Base-by-base conservation (phyloP, 2,888 invertebrate genomes). In the Altica lythri region DNA sequence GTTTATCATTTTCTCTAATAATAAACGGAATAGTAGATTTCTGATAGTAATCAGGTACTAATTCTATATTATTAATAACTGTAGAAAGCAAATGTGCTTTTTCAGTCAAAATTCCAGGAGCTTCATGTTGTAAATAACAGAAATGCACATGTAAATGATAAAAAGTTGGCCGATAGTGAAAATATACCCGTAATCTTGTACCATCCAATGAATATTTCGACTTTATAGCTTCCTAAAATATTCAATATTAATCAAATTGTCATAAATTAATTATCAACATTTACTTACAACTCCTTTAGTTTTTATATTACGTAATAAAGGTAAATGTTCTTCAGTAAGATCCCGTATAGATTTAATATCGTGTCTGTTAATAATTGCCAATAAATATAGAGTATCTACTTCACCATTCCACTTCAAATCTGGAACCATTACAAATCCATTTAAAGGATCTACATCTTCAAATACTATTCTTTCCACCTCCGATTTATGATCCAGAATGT, bases 131-230 rank as follows among this genome's bases (percentile, higher is more conserved):
- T 2, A 96, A 73, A 52, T 86, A 85, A 8, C 92, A 92, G 70
- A 96, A 92, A 75, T 99, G 98, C 0, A 98, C 83, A 74, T 99
- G 98, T 0, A 99, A 80, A 73, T 98, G 96, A 77, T 95, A 97
- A 78, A 95, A 99, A 0, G 95, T 92, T 0, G 98, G 98, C 69
- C 95, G 96, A 77, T 98, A 98, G 75, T 98, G 97, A 0, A 97
- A 74, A 74, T 90, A 98, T 57, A 92, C 83, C 16, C 95, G 82
- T 17, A 97, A 75, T 70, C 92, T 86, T 3, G 84, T 82, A 10
- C 80, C 75, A 2, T 82, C 77, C 1, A 98, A 66, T 9, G 83
- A 83, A 77, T 90, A 97, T 67, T 89, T 90, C 22, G 89, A 81
- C 42, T 82, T 72, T 53, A 98, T 92, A 2, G 85, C 85, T 72